Base-by-base conservation (phyloP, 35 echinoderm and acorn worm species). In the Acanthaster planci region DNA sequence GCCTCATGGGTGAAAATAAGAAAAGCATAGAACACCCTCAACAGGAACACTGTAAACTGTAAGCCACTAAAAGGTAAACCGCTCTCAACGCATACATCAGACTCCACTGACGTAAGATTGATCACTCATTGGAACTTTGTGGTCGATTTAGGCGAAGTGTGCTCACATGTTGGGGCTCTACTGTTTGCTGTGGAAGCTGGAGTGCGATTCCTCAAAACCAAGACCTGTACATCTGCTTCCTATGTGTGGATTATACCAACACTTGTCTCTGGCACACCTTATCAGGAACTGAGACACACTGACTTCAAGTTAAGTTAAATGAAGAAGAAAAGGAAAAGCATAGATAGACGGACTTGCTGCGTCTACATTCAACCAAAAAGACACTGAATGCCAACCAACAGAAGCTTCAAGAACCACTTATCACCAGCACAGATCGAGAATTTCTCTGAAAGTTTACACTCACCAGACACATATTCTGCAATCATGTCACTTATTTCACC, bases 121-220 rank as follows among this genome's bases (percentile, higher is more conserved):
- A 30, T 2, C 17, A 78, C 51, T n/a, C 86, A 88, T 40, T 88
- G 86, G 47, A 39, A 81, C 77, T 88, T 77, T 39, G 72, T 82
- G 51, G 86, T 78, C 34, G 86, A 79, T 18, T 29, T 88, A 56
- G 86, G 86, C 19, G 86, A 82, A 88, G 42, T 23, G 14, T 88
- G 86, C 56, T 80, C 39, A 19, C 86, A 88, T 88, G 86, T 88
- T 42, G 76, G 35, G 51, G 77, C 86, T 39, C 23, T 88, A 14
- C 32, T 88, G 30, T 88, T 88, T 60, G 77, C 39, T 26, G 17
- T 88, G 19, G 86, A 88, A 58, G 76, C 76, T 55, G 52, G 32
- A 7, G 86, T 88, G 3, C 34, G 78, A 8, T 15, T 81, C 15
- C 10, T 51, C 31, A 47, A 53, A 29, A 34, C 51, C 22, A 88